These are phyloP conservation scores for Hypsopygia costalis DNA, from an alignment of 2,888 invertebrate genomes.

Conservation along the genomic window DNA sequence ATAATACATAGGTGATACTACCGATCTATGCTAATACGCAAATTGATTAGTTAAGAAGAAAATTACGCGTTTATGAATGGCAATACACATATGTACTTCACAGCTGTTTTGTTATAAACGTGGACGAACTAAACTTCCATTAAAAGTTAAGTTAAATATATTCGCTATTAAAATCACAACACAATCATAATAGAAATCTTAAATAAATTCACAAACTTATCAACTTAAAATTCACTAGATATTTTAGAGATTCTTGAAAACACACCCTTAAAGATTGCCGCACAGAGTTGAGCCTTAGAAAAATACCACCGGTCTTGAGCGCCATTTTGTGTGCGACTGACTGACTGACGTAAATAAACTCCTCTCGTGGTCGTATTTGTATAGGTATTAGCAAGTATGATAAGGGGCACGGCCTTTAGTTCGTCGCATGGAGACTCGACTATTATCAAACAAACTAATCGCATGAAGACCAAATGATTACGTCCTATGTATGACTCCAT, in stretches of 20 bases:
- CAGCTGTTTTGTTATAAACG: too few species aligned
- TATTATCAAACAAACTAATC: slow-evolving; percentile 13
- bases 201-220: background rate
- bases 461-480: too few species aligned
- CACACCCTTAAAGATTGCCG: slow-evolving; percentile 49
- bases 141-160: too few species aligned
- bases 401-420: slow-evolving; percentile 40
- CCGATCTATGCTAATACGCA: too few species aligned
- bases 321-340: slow-evolving; percentile 59
- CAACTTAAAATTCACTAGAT: background rate
- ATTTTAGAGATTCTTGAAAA: slow-evolving; percentile 16
- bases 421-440: slow-evolving; percentile 6
- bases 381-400: slow-evolving; percentile 55
- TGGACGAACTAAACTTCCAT: too few species aligned
- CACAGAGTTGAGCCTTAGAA: slow-evolving; percentile 41
- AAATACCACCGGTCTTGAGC: slow-evolving; percentile 54
- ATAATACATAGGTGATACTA: too few species aligned
- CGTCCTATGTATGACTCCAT: too few species aligned
- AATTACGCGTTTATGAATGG: too few species aligned
- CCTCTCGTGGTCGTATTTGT: slow-evolving; percentile 22
- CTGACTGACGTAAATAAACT: slow-evolving; percentile 16
- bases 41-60: too few species aligned
- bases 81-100: too few species aligned
- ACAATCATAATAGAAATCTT: too few species aligned
- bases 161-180: too few species aligned